phyloP scores from a whole-genome alignment of 2,888 invertebrate species.

The Tineola bisselliella region DNA sequence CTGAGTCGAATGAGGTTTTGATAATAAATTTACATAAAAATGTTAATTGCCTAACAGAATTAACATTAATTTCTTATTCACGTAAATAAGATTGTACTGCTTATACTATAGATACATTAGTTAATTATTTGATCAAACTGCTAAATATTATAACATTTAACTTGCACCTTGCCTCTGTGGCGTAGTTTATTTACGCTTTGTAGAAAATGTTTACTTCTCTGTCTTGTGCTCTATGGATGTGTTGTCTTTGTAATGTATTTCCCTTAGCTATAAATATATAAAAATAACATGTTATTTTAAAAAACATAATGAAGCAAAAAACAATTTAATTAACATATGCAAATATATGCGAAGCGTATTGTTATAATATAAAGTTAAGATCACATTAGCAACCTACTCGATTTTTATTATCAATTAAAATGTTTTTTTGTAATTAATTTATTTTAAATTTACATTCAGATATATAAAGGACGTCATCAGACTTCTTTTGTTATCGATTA shows the following conservation, averaged over 20 bases:
- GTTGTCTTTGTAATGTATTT: too few relatives aligned
- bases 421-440: slow-evolving; percentile 6
- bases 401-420: slow-evolving; percentile 6
- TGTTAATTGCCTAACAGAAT: slow-evolving; percentile 23
- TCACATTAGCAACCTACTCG: neutral
- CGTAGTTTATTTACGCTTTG: too few relatives aligned
- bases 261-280: too few relatives aligned
- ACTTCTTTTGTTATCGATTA: neutral
- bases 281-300: too few relatives aligned
- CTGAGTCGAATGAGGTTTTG: slow-evolving; percentile 7
- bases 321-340: neutral
- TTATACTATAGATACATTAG: neutral
- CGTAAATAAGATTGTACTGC: slow-evolving; percentile 23
- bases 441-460: neutral
- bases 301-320: too few relatives aligned
- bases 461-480: neutral
- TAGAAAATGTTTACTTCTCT: too few relatives aligned
- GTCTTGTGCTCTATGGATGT: too few relatives aligned
- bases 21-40: slow-evolving; percentile 17
- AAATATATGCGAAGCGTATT: neutral
- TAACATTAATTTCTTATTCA: slow-evolving; percentile 36
- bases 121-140: slow-evolving; percentile 19
- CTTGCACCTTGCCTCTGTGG: too few relatives aligned
- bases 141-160: too few relatives aligned
- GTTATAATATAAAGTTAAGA: neutral